Conservation (phyloP, 2,113 vertebrate species). For the Channa argus region DNA sequence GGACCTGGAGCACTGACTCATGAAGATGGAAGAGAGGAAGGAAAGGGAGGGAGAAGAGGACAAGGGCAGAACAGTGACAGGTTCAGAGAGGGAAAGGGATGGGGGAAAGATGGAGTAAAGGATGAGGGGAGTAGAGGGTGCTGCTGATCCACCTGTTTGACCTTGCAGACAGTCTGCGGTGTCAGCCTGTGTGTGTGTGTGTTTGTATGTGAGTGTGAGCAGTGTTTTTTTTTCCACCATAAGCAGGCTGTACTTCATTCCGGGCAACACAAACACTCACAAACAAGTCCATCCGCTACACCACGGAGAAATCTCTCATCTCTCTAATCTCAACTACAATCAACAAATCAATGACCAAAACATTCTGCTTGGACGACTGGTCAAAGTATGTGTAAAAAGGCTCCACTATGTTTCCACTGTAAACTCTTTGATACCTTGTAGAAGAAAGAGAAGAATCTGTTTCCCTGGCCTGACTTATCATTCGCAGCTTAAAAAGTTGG, state of each 20-base stretch:
- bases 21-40: slow-evolving; percentile 39
- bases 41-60: slow-evolving; percentile 41
- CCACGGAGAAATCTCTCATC: slow-evolving; percentile 27
- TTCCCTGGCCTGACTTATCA: not conserved
- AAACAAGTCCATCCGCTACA: slow-evolving; percentile 51
- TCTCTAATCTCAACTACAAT: slow-evolving; percentile 38
- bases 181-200: slow-evolving; percentile 24
- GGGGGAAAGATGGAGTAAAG: slow-evolving; percentile 42
- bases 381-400: slow-evolving; percentile 20
- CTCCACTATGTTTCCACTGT: slow-evolving; percentile 1
- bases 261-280: slow-evolving; percentile 32
- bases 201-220: not conserved
- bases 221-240: slow-evolving; percentile 40
- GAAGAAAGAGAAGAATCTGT: not conserved
- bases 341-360: slow-evolving; percentile 57
- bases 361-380: slow-evolving; percentile 27
- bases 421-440: slow-evolving; percentile 8
- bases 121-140: slow-evolving; percentile 50
- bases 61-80: slow-evolving; percentile 64
- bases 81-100: slow-evolving; percentile 40
- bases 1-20: slow-evolving; percentile 57
- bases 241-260: slow-evolving; percentile 51
- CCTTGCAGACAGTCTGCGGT: slow-evolving; percentile 67
- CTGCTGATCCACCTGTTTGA: slow-evolving; percentile 72
- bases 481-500: too few relatives aligned